Evolutionary conservation across 2,888 invertebrate species (phyloP).

Genomic region (Harpalus rubripes): DNA sequence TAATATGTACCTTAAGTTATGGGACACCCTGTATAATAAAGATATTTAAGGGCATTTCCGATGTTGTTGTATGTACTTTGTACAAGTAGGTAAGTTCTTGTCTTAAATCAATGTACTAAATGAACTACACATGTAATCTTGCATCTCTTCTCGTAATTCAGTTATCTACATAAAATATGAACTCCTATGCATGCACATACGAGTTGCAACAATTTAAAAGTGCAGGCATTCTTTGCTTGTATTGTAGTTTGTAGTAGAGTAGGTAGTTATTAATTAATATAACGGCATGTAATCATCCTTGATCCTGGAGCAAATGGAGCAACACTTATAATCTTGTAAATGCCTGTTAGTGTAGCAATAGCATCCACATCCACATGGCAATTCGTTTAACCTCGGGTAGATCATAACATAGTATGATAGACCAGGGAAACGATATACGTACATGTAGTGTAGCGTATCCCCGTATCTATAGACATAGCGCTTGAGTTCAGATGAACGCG

Average conservation of each 20-base stretch:
- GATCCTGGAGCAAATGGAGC: slow-evolving; percentile 1
- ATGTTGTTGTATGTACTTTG: too few species aligned
- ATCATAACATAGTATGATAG: slow-evolving; percentile 38
- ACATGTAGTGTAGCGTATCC: background rate
- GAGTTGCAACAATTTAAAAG: background rate
- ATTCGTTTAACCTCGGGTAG: slow-evolving; percentile 28
- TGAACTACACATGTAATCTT: too few species aligned
- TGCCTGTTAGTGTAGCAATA: background rate
- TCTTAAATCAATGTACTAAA: too few species aligned
- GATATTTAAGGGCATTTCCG: too few species aligned
- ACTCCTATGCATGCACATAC: too few species aligned
- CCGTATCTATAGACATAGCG: slow-evolving; percentile 35
- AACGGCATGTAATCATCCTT: slow-evolving; percentile 2
- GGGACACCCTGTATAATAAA: too few species aligned
- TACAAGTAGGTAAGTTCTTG: too few species aligned
- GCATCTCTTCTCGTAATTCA: too few species aligned
- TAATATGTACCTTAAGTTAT: too few species aligned
- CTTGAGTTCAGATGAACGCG: slow-evolving; percentile 52
- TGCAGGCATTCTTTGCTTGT: background rate
- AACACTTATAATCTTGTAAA: slow-evolving; percentile 2
- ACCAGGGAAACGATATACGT: background rate
- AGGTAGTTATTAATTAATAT: background rate
- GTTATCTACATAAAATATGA: too few species aligned
- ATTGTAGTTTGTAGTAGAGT: background rate
- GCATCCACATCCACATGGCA: slow-evolving; percentile 1